Percentiles rank a stretch among this genome's conserved stretches.
These are phyloP conservation scores for Saccostrea cuccullata DNA, from an alignment of 1,140 invertebrate species.

Conservation along the genomic window DNA sequence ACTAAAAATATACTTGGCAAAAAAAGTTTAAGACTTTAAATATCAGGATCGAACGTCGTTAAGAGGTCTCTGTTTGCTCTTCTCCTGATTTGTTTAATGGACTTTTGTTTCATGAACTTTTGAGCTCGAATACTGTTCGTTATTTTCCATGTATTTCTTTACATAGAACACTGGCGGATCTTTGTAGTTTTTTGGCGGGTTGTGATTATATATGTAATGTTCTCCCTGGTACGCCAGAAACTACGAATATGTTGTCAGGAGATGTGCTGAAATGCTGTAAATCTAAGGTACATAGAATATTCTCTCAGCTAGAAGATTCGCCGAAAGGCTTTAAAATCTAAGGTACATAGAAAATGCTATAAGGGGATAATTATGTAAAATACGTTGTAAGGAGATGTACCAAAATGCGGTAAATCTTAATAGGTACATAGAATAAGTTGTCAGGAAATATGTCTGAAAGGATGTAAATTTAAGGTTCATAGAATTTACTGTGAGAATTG, in stretches of 20 bases:
- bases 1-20: too few species aligned
- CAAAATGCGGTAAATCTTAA: neutral
- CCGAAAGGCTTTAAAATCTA: neutral
- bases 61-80: too few species aligned
- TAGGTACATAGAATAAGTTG: neutral
- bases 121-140: too few species aligned
- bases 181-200: slow-evolving; percentile 79
- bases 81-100: too few species aligned
- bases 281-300: neutral
- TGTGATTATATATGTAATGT: slow-evolving; percentile 83
- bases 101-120: too few species aligned
- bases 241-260: slow-evolving; percentile 80
- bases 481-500: neutral
- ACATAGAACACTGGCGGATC: slow-evolving; percentile 60
- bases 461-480: neutral
- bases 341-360: neutral
- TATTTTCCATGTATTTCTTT: neutral
- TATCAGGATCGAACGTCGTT: too few species aligned
- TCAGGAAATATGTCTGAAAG: neutral
- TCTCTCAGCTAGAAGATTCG: neutral
- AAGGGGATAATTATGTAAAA: too few species aligned
- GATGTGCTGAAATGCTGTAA: slow-evolving; percentile 78
- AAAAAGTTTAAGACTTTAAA: too few species aligned
- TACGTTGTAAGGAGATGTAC: neutral
- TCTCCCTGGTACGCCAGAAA: slow-evolving; percentile 81